Evolutionary conservation across 2,113 vertebrate species (phyloP).

Genomic region (Notiomystis cincta): DNA sequence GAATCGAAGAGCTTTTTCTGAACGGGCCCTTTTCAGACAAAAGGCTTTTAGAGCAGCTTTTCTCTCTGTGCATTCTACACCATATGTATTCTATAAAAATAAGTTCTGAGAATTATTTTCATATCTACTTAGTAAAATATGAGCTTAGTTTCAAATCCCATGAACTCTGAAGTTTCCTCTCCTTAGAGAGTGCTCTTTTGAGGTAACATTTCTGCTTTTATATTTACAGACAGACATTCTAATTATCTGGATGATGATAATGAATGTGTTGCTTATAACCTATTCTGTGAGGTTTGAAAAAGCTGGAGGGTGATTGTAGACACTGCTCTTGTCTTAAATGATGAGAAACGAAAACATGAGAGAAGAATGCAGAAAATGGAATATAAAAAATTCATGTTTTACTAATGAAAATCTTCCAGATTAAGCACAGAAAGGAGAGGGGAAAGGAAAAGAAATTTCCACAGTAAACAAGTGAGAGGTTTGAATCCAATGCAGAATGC

Average conservation of each 20-base stretch:
- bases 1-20: neutral
- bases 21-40: neutral
- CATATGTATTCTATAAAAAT: neutral
- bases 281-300: constrained; percentile 51
- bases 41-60: neutral
- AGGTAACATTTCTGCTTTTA: constrained; percentile 52
- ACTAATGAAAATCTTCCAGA: constrained; percentile 58
- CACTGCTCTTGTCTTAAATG: constrained; percentile 43
- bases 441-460: neutral
- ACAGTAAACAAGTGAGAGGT: constrained; percentile 44
- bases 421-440: constrained; percentile 14
- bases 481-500: neutral
- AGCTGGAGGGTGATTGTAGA: constrained; percentile 55
- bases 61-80: neutral
- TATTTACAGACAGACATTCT: constrained; percentile 63
- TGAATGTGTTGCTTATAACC: constrained; percentile 68
- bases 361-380: constrained; percentile 64
- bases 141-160: constrained; percentile 29
- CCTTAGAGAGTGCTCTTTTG: constrained; percentile 11
- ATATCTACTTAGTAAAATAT: constrained; percentile 13
- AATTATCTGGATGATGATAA: constrained; percentile 66
- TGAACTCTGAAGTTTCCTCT: constrained; percentile 1
- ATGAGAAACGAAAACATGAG: constrained; percentile 40
- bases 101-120: constrained; percentile 12
- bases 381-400: constrained; percentile 62